Evolutionary conservation across 1,140 invertebrate species (phyloP).

Genomic region (Diprion similis): DNA sequence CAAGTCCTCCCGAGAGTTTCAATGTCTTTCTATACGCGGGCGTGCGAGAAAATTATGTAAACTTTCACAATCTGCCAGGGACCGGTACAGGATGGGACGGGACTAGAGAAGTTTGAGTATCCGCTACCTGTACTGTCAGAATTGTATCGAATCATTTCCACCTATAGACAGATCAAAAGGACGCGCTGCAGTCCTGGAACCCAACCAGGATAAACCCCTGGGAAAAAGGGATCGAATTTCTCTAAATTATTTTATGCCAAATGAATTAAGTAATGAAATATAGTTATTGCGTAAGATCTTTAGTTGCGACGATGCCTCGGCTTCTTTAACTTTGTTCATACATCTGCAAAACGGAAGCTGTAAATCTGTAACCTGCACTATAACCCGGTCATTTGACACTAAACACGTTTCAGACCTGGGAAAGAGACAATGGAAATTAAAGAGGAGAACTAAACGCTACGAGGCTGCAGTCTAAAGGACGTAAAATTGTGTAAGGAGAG

Average conservation of each 20-base stretch:
- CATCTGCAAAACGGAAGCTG: background rate
- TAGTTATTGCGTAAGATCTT: no score
- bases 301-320: no score
- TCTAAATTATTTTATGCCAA: background rate
- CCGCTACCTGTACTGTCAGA: no score
- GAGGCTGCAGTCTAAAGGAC: background rate
- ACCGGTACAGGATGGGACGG: background rate
- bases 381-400: background rate
- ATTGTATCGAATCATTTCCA: no score
- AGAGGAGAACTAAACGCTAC: no score
- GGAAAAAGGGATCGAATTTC: background rate
- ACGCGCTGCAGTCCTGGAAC: background rate
- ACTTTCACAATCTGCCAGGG: constrained; percentile 11
- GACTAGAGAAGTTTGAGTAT: background rate
- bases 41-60: constrained; percentile 11
- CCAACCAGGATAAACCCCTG: background rate
- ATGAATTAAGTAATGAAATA: no score
- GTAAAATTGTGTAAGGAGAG: background rate
- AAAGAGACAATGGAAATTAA: background rate
- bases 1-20: constrained; percentile 4
- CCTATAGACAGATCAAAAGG: background rate
- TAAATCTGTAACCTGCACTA: background rate
- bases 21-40: background rate
- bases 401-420: background rate
- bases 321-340: no score